These are phyloP conservation scores for Aplocera efformata DNA, from an alignment of 2,888 invertebrate genomes.

Conservation along the genomic window DNA sequence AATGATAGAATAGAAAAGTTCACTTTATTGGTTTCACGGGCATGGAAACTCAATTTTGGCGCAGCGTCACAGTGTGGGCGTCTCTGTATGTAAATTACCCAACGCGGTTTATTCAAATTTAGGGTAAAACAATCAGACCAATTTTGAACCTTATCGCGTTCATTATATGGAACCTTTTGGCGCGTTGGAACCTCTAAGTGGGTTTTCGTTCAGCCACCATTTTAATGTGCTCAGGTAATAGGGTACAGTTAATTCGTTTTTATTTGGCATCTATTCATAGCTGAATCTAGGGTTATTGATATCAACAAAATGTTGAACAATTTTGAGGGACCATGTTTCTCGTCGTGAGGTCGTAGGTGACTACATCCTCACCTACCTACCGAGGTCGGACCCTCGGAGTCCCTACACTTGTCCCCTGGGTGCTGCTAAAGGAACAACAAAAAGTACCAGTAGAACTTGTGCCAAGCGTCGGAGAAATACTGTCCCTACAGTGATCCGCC, in stretches of 20 bases:
- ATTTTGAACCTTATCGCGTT: slow-evolving; percentile 17
- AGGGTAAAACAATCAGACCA: slow-evolving; percentile 18
- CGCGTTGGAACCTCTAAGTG: slow-evolving; percentile 18
- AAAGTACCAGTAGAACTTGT: too few relatives aligned
- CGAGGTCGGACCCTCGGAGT: too few relatives aligned
- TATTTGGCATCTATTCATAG: slow-evolving; percentile 12
- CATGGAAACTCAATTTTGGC: slow-evolving; percentile 49
- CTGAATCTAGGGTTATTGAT: too few relatives aligned
- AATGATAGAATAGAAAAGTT: slow-evolving; percentile 14
- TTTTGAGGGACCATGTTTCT: too few relatives aligned
- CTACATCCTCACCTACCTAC: too few relatives aligned
- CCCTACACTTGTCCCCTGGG: too few relatives aligned
- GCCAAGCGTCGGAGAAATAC: too few relatives aligned
- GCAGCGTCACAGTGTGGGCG: slow-evolving; percentile 34
- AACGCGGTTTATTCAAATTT: slow-evolving; percentile 44
- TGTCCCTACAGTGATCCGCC: too few relatives aligned
- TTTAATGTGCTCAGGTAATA: slow-evolving; percentile 28
- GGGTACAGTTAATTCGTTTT: slow-evolving; percentile 12
- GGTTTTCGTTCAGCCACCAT: slow-evolving; percentile 23
- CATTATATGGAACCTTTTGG: slow-evolving; percentile 12
- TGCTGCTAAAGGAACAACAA: too few relatives aligned
- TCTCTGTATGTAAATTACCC: slow-evolving; percentile 48
- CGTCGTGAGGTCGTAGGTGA: too few relatives aligned
- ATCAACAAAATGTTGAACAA: too few relatives aligned
- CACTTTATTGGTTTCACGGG: slow-evolving; percentile 51